Evolutionary conservation across 2,888 invertebrate species (phyloP).

Genomic region (Heteromyza rotundicornis): DNA sequence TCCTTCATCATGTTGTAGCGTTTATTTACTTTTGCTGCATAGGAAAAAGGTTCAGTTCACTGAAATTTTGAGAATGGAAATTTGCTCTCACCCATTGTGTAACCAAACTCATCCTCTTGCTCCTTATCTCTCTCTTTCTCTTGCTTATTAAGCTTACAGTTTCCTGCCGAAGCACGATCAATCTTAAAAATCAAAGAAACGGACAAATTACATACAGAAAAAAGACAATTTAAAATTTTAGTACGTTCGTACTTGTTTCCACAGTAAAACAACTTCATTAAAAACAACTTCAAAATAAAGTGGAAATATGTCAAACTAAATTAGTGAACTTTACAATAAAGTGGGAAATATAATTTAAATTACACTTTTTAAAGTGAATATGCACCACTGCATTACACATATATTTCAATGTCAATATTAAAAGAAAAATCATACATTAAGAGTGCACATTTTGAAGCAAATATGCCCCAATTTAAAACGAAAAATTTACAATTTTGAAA

Average conservation of each 20-base stretch:
- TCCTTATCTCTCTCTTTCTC: conserved; percentile 84
- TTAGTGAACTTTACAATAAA: not conserved
- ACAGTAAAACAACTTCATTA: too few species aligned
- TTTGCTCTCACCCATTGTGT: conserved; percentile 84
- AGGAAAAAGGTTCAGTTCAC: not conserved
- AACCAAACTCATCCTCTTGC: conserved; percentile 89
- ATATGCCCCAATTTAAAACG: too few species aligned
- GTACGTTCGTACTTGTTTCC: too few species aligned
- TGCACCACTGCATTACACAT: too few species aligned
- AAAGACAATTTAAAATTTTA: not conserved
- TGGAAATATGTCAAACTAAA: not conserved
- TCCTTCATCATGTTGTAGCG: conserved; percentile 86
- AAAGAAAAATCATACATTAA: too few species aligned
- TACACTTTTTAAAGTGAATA: too few species aligned
- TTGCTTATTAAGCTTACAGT: conserved; percentile 76
- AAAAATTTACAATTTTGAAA: too few species aligned
- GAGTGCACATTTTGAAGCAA: too few species aligned
- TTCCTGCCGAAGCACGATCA: conserved; percentile 86
- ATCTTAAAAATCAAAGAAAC: conserved; percentile 67
- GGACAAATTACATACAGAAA: too few species aligned
- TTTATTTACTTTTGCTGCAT: conserved; percentile 88
- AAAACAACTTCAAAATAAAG: too few species aligned
- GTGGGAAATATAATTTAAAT: too few species aligned
- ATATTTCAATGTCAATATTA: too few species aligned
- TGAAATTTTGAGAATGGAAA: not conserved